Percentiles rank a stretch among this genome's conserved stretches.
phyloP scores from a whole-genome alignment of 2,113 vertebrate species.

The Tupaia chinensis region DNA sequence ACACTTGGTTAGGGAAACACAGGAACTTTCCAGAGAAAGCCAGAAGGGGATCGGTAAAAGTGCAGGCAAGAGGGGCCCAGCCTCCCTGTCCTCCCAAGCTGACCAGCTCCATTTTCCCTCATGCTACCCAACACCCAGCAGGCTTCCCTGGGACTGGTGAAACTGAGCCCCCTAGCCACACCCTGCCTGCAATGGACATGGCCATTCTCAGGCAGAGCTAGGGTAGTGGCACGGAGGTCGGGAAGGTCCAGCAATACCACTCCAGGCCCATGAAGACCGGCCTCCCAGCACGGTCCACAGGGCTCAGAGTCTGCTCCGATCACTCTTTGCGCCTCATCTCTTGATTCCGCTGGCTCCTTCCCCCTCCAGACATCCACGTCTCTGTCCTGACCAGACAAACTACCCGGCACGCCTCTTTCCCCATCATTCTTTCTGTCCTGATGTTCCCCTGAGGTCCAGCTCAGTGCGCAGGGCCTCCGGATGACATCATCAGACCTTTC shows the following conservation, averaged over 20 bases:
- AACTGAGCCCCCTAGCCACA: not conserved
- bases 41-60: not conserved
- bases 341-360: not conserved
- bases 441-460: no score
- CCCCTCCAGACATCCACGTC: not conserved
- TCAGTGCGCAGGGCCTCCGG: not conserved
- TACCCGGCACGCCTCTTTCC: not conserved
- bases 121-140: not conserved
- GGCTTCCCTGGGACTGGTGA: not conserved
- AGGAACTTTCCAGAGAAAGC: slow-evolving; percentile 11
- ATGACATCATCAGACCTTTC: not conserved
- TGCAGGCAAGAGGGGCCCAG: fast-evolving
- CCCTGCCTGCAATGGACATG: not conserved
- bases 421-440: not conserved
- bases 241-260: not conserved
- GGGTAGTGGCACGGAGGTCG: not conserved
- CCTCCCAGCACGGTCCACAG: not conserved
- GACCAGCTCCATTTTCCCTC: not conserved
- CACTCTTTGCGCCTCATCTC: not conserved
- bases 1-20: slow-evolving; percentile 38
- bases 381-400: not conserved
- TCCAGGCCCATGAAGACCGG: not conserved
- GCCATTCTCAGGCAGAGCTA: not conserved
- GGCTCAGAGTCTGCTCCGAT: not conserved
- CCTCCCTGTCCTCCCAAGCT: no score